Evolutionary conservation across 92 coral and sea anemone genomes (phyloP).

Genomic region (Umimayanthus kanabou): DNA sequence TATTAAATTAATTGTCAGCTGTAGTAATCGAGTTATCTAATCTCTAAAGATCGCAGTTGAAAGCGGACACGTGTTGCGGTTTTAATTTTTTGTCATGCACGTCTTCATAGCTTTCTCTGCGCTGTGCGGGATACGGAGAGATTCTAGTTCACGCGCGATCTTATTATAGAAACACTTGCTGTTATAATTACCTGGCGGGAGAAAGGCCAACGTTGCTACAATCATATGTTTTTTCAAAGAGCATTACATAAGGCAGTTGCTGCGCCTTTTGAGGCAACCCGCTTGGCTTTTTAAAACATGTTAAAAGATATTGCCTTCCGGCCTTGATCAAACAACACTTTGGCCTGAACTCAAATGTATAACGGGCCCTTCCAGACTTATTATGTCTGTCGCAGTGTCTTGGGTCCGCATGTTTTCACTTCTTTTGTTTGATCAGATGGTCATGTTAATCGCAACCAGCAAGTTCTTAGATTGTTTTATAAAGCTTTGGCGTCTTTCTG

Average conservation of each 20-base stretch:
- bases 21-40: constrained; percentile 22
- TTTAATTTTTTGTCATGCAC: constrained; percentile 26
- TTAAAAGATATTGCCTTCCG: constrained; percentile 40
- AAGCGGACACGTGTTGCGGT: constrained; percentile 45
- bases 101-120: neutral
- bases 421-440: neutral
- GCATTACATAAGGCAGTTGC: neutral
- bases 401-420: neutral
- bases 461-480: too few relatives aligned
- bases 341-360: constrained; percentile 41
- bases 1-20: neutral
- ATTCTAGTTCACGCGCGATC: neutral
- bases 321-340: constrained; percentile 32
- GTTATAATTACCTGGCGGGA: neutral
- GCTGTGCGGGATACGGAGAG: neutral
- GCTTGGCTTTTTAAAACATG: constrained; percentile 15
- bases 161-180: neutral
- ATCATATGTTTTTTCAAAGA: constrained; percentile 10
- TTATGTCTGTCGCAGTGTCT: neutral
- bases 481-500: neutral
- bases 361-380: constrained; percentile 29
- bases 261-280: constrained; percentile 20
- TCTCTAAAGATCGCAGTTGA: constrained; percentile 17
- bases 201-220: neutral
- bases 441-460: neutral